Base-by-base conservation (phyloP, 2,797 vertebrate genomes). In the Gymnoscopelus microlampas region DNA sequence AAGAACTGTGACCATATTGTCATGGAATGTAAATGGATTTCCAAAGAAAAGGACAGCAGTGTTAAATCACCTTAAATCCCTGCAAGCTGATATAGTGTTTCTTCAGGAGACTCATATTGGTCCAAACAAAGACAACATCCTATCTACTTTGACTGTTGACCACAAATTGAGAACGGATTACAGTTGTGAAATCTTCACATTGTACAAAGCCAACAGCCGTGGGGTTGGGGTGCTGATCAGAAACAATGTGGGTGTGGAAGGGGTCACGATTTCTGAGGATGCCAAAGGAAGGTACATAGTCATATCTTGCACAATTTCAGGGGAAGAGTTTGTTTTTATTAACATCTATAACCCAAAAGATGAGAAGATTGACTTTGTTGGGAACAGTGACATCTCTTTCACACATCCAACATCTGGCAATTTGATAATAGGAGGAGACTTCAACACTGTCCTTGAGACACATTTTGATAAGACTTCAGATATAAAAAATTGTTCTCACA, bases 61-160 rank as follows among this genome's bases (percentile, higher is more conserved):
- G 15, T 39, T 81, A 57, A 12, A 24, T 26, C 54, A 75, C 19
- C 39, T 39, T 39, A 75, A 49, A 13, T 13, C 65, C 12, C 59
- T 78, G 2, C 60, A 72, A 1, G 75, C 72, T 5, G 75, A 78
- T 47, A 60, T 81, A 47, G 63, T 75, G 3, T 78, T 81, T 67
- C 79, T 78, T 49, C 76, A 81, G 58, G 79, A 81, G 47, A 75
- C 79, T 49, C 75, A 78, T 51, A 35, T 76, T 15, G 72, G 72
- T 26, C 66, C 68, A 50, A 71, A 62, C 35, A 14, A n/a, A 62
- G 53, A 51, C 55, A 71, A 60, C n/a, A 56, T 65, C 4, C 35
- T 63, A 4, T 75, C 71, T 48, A 69, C 47, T 24, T 53, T 67
- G 51, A 77, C 68, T 56, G 14, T 78, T 23, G 54, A 56, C 13